These are phyloP conservation scores for Caerostris extrusa DNA, from an alignment of 1,140 invertebrate genomes.

Conservation along the genomic window DNA sequence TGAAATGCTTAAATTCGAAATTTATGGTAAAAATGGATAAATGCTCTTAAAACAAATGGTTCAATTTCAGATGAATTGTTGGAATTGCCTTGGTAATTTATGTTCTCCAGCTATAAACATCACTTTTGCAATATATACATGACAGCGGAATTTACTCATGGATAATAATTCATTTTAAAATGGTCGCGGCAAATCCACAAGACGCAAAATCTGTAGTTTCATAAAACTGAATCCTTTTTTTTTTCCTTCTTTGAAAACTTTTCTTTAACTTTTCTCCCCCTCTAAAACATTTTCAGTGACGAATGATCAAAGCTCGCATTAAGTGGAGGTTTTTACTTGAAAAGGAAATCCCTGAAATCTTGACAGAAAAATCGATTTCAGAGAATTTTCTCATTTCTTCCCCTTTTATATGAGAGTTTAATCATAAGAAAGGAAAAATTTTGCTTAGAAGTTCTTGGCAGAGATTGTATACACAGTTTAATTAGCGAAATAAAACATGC, in stretches of 20 bases:
- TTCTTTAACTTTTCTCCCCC: neutral
- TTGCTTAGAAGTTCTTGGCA: too few relatives aligned
- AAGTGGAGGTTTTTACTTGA: neutral
- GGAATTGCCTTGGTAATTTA: neutral
- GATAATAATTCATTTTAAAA: neutral
- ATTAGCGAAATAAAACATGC: too few relatives aligned
- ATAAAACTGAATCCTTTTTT: too few relatives aligned
- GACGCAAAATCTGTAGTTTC: too few relatives aligned
- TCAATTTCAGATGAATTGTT: neutral
- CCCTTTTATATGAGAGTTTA: neutral
- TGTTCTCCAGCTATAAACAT: neutral
- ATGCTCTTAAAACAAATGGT: neutral
- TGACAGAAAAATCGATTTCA: conserved; percentile 5
- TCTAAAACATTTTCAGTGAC: neutral
- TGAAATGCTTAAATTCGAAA: neutral
- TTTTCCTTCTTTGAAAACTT: neutral
- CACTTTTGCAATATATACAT: neutral
- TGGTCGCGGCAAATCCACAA: neutral
- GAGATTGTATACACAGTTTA: too few relatives aligned
- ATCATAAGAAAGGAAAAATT: too few relatives aligned
- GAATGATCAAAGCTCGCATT: neutral
- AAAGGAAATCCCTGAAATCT: neutral
- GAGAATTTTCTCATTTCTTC: neutral
- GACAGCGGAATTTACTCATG: neutral
- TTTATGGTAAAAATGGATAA: neutral